phyloP scores from a whole-genome alignment of 2,113 vertebrate genomes.

The Rhodinocichla rosea region DNA sequence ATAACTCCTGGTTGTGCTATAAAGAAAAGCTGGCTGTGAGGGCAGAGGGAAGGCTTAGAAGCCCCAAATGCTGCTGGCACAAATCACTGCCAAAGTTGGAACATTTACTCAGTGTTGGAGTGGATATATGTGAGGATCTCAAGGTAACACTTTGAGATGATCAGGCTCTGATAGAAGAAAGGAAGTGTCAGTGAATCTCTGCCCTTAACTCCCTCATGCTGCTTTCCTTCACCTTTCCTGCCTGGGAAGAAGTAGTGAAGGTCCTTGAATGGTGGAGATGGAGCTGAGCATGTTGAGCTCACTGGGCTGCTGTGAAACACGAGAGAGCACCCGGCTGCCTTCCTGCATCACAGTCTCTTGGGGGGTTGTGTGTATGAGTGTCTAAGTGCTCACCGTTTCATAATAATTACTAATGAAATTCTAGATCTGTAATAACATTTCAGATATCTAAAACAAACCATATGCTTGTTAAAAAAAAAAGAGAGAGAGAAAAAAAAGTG shows the following conservation, averaged over 20 bases:
- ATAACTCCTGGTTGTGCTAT: neutral
- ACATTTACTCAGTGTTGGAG: neutral
- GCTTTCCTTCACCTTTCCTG: neutral
- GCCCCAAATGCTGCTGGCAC: neutral
- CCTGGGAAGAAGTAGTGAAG: neutral
- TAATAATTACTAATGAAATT: conserved; percentile 81
- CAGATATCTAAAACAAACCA: conserved; percentile 79
- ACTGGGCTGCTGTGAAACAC: neutral
- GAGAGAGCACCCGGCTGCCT: neutral
- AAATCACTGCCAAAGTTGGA: neutral
- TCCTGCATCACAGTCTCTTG: neutral
- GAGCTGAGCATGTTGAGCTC: neutral
- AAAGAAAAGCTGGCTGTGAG: neutral
- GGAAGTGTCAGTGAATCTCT: neutral
- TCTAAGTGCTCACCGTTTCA: conserved; percentile 69
- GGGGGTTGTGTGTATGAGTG: conserved; percentile 12
- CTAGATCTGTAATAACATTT: conserved; percentile 79
- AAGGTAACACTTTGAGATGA: neutral
- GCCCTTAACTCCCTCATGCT: neutral
- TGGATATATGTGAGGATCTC: neutral
- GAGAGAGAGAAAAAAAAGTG: conserved; percentile 51
- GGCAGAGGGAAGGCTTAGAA: neutral
- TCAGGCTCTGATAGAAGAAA: neutral
- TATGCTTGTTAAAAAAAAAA: conserved; percentile 67
- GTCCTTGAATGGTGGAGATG: neutral